These are phyloP conservation scores for Trachymyrmex septentrionalis DNA, from an alignment of 1,140 invertebrate species.

Conservation along the genomic window DNA sequence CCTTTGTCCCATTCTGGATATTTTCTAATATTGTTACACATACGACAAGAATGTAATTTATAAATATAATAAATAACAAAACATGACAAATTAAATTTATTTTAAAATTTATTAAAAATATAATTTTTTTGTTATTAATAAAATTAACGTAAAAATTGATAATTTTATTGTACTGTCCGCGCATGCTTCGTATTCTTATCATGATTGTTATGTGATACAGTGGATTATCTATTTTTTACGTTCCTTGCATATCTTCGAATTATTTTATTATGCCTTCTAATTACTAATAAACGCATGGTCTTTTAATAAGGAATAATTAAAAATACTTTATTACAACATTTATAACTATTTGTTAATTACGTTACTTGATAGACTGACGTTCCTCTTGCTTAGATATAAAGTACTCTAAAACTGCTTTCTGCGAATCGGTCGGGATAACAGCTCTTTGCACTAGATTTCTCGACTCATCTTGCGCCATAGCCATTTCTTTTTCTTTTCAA, in stretches of 20 bases:
- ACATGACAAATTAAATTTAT: constrained; percentile 7
- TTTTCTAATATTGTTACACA: constrained; percentile 81
- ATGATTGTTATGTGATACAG: neutral
- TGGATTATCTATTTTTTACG: neutral
- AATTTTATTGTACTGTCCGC: constrained; percentile 18
- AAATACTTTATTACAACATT: constrained; percentile 14
- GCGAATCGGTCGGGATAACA: constrained; percentile 65
- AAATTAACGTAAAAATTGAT: neutral
- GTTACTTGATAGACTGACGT: constrained; percentile 71
- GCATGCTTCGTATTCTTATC: neutral
- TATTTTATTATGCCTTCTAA: neutral
- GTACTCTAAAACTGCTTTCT: constrained; percentile 74
- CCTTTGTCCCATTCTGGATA: constrained; percentile 88
- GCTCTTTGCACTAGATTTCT: constrained; percentile 66
- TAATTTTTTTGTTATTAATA: neutral
- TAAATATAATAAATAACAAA: constrained; percentile 16
- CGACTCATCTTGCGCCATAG: constrained; percentile 2
- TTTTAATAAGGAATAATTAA: constrained; percentile 26
- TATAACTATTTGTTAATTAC: constrained; percentile 22
- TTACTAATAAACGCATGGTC: neutral
- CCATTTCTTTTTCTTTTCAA: constrained; percentile 29
- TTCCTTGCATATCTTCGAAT: neutral
- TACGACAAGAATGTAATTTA: constrained; percentile 12
- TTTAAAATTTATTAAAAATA: constrained; percentile 9
- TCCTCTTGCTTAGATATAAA: constrained; percentile 77